Evolutionary conservation across 2,888 invertebrate species (phyloP), one percentile per base, ranked within the genome.

Genomic region (Crepidodera aurea): DNA sequence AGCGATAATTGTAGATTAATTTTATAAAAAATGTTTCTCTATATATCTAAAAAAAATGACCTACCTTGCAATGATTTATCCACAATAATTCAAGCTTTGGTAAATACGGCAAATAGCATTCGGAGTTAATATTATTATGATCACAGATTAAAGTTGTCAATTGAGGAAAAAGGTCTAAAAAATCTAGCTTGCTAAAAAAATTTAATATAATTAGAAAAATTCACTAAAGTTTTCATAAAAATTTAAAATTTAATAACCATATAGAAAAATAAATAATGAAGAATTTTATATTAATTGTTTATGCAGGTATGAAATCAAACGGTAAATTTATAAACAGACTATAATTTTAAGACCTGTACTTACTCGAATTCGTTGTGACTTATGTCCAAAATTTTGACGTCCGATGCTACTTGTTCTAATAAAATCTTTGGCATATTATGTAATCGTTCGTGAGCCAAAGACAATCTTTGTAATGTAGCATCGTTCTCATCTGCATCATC

Each of bases 81-180:
- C 94, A 95, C 18, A 95, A 80, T 39, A 94, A 85, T 75, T 88
- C 88, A 15, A 95, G 79, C 70, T 86, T 87, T 0, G 90, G 89
- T 78, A 93, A 79, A 37, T 84, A 84, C 0, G 94, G 94, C 48
- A 94, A 84, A 10, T 84, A 82, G 29, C 89, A 88, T 53, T 87
- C 85, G 40, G 90, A 88, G 22, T 87, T 87, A 60, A 93, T 87
- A 1, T 85, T 84, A 76, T 95, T 95, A 71, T 90, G 88, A 79
- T 95, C 95, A 68, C 93, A 84, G 69, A 94, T 93, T 10, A 94
- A 79, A 0, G 92, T 91, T 7, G 89, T 88, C 59, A 94, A 79
- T 61, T 87, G 84, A 61, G 86, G 88, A 79, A 94, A 93, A 73
- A 89, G 86, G 1, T 86, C 83, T 32, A 94, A 78, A 73, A 90